Conservation (phyloP, 2,888 invertebrate species). For the Beris morrisii region DNA sequence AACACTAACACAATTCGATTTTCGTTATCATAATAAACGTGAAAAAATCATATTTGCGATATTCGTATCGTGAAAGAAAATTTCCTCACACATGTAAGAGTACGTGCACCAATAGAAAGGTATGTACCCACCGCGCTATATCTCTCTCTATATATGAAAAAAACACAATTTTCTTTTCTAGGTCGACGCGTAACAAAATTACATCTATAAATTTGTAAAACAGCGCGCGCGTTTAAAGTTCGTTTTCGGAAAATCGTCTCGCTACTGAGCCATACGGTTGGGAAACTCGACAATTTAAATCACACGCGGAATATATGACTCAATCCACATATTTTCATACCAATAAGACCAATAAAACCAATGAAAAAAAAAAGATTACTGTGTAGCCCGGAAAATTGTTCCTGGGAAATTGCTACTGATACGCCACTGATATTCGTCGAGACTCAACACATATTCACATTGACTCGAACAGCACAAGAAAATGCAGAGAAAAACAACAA, state of each 20-base stretch:
- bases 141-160: slow-evolving; percentile 6
- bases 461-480: slow-evolving; percentile 28
- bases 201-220: slow-evolving; percentile 9
- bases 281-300: slow-evolving; percentile 3
- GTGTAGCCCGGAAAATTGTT: no score
- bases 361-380: no score
- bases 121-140: no score
- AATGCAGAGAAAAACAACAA: slow-evolving; percentile 33
- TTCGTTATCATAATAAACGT: neutral
- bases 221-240: slow-evolving; percentile 41
- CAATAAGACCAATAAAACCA: no score
- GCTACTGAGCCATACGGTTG: slow-evolving; percentile 46
- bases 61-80: neutral
- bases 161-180: slow-evolving; percentile 31
- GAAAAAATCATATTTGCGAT: slow-evolving; percentile 13
- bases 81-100: no score
- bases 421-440: no score
- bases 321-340: no score
- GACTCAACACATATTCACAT: slow-evolving; percentile 25
- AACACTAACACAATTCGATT: slow-evolving; percentile 10
- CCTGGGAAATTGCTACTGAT: no score
- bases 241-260: slow-evolving; percentile 54
- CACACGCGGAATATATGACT: neutral
- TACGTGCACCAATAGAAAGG: no score
- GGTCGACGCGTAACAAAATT: slow-evolving; percentile 28